Evolutionary conservation across 2,888 invertebrate genomes (phyloP).

Genomic region (Dugesia japonica): DNA sequence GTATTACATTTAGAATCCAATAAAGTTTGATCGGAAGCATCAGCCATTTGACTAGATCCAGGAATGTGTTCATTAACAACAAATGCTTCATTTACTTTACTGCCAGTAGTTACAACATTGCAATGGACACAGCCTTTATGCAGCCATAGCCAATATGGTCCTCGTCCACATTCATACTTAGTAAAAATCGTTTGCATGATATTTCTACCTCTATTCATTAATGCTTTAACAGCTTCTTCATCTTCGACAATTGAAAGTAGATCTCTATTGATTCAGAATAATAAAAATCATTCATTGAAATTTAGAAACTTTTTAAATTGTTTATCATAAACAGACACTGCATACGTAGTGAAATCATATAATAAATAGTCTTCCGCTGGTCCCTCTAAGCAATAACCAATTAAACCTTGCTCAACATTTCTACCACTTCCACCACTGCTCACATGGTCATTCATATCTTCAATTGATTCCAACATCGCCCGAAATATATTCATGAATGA

Average conservation of each 20-base stretch:
- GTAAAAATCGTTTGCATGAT: neutral
- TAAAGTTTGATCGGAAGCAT: neutral
- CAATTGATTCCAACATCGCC: neutral
- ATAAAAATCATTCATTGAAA: neutral
- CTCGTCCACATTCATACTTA: neutral
- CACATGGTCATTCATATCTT: constrained; percentile 20
- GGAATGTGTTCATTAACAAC: neutral
- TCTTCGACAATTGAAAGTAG: neutral
- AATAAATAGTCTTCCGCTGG: neutral
- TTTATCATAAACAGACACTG: neutral
- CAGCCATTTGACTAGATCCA: neutral
- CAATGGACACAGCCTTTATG: constrained; percentile 8
- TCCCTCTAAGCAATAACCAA: neutral
- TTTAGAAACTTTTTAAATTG: neutral
- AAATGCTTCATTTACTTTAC: neutral
- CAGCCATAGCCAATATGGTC: neutral
- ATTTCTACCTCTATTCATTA: neutral
- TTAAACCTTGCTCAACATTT: neutral
- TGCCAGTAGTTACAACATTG: neutral
- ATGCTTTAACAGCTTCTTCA: neutral
- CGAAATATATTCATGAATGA: constrained; percentile 1
- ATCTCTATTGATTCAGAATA: neutral
- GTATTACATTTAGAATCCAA: neutral
- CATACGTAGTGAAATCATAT: constrained; percentile 5
- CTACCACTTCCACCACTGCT: neutral